Evolutionary conservation across 2,888 invertebrate genomes (phyloP).

Genomic region (Cryptus armator): DNA sequence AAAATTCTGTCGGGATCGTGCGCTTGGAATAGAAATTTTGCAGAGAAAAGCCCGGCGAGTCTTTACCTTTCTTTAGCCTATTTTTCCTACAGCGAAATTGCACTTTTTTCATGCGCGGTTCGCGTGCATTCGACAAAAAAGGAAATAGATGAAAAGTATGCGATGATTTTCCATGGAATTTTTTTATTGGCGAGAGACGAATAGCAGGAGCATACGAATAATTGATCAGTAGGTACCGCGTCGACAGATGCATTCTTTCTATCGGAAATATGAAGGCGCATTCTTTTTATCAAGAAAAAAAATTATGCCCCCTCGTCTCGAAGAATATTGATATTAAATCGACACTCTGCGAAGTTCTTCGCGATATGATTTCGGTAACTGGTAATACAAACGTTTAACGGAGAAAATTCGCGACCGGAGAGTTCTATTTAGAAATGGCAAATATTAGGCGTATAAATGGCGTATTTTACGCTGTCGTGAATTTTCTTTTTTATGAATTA

Average conservation of each 20-base stretch:
- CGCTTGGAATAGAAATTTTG: slow-evolving; percentile 14
- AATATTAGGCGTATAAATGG: too few relatives aligned
- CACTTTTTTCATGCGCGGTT: neutral
- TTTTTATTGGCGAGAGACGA: slow-evolving; percentile 12
- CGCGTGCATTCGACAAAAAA: neutral
- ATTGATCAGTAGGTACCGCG: neutral
- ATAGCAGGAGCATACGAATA: too few relatives aligned
- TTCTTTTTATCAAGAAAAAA: too few relatives aligned
- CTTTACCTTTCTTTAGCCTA: neutral
- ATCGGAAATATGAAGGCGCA: neutral
- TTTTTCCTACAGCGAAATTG: neutral
- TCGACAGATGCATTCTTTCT: neutral
- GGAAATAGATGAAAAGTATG: neutral
- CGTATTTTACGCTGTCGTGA: too few relatives aligned
- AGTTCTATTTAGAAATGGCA: too few relatives aligned
- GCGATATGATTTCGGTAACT: too few relatives aligned
- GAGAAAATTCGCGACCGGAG: too few relatives aligned
- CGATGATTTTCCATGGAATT: neutral
- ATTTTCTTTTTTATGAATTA: too few relatives aligned
- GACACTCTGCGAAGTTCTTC: too few relatives aligned
- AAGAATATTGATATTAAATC: too few relatives aligned
- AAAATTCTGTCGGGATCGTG: slow-evolving; percentile 55
- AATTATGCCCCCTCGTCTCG: too few relatives aligned
- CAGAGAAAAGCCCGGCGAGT: neutral
- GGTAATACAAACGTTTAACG: too few relatives aligned